Conservation (phyloP, 2,113 vertebrate species). For the Laticauda colubrina region DNA sequence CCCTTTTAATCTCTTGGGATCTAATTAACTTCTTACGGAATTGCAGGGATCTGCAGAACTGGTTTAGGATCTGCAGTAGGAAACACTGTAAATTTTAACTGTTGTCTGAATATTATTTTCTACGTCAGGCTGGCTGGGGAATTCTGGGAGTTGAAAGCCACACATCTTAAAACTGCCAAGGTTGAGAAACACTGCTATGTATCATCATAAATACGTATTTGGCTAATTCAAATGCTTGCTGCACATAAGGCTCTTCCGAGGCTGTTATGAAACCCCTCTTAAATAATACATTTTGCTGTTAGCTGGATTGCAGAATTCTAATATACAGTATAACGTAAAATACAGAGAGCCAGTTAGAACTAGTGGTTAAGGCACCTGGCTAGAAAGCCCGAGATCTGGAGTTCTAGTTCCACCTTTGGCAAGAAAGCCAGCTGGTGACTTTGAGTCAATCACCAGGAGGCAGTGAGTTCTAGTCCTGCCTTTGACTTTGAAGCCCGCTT, state of each 20-base stretch:
- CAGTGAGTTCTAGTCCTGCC: no score
- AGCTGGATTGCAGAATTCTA: neutral
- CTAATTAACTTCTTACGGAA: neutral
- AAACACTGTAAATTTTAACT: neutral
- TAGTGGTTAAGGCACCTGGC: neutral
- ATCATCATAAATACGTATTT: neutral
- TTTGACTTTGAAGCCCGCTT: fast-evolving
- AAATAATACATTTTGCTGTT: neutral
- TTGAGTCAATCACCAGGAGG: no score
- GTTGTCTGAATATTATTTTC: neutral
- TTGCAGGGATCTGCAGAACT: neutral
- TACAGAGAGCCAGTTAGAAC: neutral
- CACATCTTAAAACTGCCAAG: neutral
- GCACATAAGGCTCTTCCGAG: neutral
- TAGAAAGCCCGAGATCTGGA: neutral
- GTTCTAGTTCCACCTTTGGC: no score
- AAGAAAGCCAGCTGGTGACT: no score
- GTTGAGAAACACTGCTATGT: neutral
- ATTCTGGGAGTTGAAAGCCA: neutral
- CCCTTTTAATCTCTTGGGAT: neutral
- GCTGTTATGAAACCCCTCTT: neutral
- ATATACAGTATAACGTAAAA: neutral
- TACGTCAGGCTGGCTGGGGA: neutral
- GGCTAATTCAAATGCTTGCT: neutral
- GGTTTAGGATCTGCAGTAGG: neutral